Evolutionary conservation across 2,113 vertebrate species (phyloP), one percentile per base, ranked within the genome.

Genomic region (Cynopterus brachyotis): DNA sequence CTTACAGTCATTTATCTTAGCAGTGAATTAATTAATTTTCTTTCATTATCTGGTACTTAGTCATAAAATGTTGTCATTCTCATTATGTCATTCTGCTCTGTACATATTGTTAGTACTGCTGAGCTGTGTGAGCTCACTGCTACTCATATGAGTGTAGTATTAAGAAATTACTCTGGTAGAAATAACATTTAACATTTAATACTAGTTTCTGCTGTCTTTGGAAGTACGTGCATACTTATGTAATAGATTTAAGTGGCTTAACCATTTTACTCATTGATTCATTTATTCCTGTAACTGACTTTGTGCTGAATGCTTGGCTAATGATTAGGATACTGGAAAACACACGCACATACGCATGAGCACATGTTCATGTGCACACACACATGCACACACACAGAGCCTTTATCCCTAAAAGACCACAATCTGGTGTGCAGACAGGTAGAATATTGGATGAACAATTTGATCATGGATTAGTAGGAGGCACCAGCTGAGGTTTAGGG

Each of bases 51-150:
- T 75, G 57, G 64, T 97, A 72, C 53, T 97, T 96, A 89, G 84
- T 95, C 93, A 92, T 67, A 57, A 96, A 97, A 92, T 97, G 82
- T 80, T 97, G 88, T 84, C 82, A 70, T 96, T 91, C 57, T 91
- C 80, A 91, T 93, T 2, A 3, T 91, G 87, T 86, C 80, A 94
- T 96, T 50, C 72, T n/a, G 70, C 47, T 70, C 73, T 80, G 32
- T 62, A 19, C 9, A 0, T 64, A 35, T 53, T 94, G 76, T 89
- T 84, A 37, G 59, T 73, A 16, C 72, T 42, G 6, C 64, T 19
- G 28, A 96, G 37, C 69, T 10, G 1, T 55, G 24, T 72, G 66
- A 79, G 89, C 45, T 84, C 53, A 85, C 60, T 45, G 37, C 45
- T 45, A 24, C 47, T 80, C 8, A 0, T n/a, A 0, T 62, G 59